Base-by-base conservation (phyloP, 1,140 invertebrate species). In the Papilio aristodemus region DNA sequence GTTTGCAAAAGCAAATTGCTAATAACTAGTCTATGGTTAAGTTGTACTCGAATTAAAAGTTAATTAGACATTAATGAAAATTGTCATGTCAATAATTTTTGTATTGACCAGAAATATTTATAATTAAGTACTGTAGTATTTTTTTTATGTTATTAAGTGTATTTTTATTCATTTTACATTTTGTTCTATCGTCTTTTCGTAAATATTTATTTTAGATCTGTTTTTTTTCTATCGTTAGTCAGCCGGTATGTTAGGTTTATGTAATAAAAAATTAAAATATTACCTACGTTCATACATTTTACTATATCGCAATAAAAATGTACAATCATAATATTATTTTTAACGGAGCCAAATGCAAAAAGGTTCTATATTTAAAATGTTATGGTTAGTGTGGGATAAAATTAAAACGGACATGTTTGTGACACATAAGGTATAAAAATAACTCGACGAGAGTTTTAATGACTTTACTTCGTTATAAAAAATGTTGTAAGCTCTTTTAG, bases 371-470 rank as follows among this genome's bases (percentile, higher is more conserved):
- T 64, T 64, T 43, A 41, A 43, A 64, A 41, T 14, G 38, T 64
- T 43, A 64, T 41, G 38, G 60, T 41, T 43, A 11, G 1, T 11
- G 43, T 10, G 39, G 22, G 17, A 43, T 17, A 43, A 64, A 64
- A 64, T 64, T 57, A 68, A 71, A 74, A 59, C 54, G 66, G 39
- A 54, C 19, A 50, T 41, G 43, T 46, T 54, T 66, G 39, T 54
- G 62, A 72, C 63, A 72, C 60, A 67, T 32, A 63, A 10, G 13
- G 60, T 17, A 58, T 69, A 69, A 69, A 69, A 67, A 59, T 72
- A 69, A 50, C 58, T 57, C 38, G 38, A 50, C 37, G 27, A 50
- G 25, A 17, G 39, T 62, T 62, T 69, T 39, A 64, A 62, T 72
- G 70, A 74, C 59, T 54, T 46, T 39, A 43, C 38, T 64, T 64